Evolutionary conservation across 1,140 invertebrate genomes (phyloP), one percentile per base, ranked within the genome.

Genomic region (Potamilus streckersoni): DNA sequence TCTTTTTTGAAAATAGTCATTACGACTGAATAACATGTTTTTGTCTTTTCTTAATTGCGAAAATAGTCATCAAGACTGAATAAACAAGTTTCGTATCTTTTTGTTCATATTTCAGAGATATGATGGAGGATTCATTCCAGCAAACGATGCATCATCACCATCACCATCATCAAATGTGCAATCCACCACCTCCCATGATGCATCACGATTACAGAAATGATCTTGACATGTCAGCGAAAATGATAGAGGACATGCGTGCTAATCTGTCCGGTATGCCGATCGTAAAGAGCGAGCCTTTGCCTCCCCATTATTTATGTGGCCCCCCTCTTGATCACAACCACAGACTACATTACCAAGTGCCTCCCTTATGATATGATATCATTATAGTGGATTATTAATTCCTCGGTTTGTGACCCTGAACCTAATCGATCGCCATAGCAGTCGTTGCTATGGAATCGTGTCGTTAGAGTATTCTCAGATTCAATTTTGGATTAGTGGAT

Each of bases 251-350:
- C 59, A 80, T 82, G 80, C 57, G 80, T 13, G 71, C 75, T 74
- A 83, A 83, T 67, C 79, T 81, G 69, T 49, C 38, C 11, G 70
- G 71, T 56, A 83, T 80, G 78, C 74, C 76, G 12, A 70, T 82
- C 57, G 82, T 84, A 14, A 84, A 84, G 79, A 79, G 76, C 62
- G 83, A 84, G 69, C 83, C 82, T 14, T 71, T 84, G 62, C 79
- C 83, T 13, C 80, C 79, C 8, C 82, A 83, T 74, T 84, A 84
- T 68, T 79, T 77, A 17, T 76, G 79, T 49, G 78, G 75, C 17
- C 77, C 79, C 62, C 76, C 76, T 38, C 73, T 74, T 69, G 74
- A 82, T 73, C 80, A 83, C 62, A 49, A 49, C 38, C 38, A 49
- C 6, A 74, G 80, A 59, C 74, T 82, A 62, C 80, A 80, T 61